Evolutionary conservation across 1,140 invertebrate genomes (phyloP), one percentile per base, ranked within the genome.

Genomic region (Aphaenogaster ashmeadi): DNA sequence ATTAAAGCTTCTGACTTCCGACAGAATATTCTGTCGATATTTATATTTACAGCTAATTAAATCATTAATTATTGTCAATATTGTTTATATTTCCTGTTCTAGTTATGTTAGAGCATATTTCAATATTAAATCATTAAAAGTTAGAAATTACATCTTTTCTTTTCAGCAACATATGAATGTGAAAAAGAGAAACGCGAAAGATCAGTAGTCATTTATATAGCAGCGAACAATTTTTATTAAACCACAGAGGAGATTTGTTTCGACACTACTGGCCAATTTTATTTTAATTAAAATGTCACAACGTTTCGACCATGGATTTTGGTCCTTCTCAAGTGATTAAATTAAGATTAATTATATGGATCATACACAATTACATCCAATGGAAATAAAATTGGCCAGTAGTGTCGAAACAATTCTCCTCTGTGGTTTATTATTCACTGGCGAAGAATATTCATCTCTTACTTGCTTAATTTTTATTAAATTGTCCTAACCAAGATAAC

Each of bases 71-170:
- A 21, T 56, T 27, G 27, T 27, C 50, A 72, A n/a, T 41, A 38
- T 72, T 72, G 33, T 54, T 72, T 54, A 5, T 72, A 54, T 36
- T 36, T 36, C 0, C 3, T 72, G 18, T 27, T 72, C 5, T 54
- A n/a, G 2, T 72, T 54, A 36, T 13, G 1, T 11, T 5, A 60
- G 21, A 58, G 2, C 27, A 64, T 38, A 3, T 36, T 54, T 54
- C 54, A 2, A 9, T 66, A 66, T n/a, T 4, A 38, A 8, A 66
- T 66, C 3, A 18, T 72, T 54, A 54, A 72, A 72, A 6, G 4
- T 72, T n/a, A 72, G 27, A 54, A 38, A 74, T 54, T n/a, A 21
- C 8, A 41, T 74, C 9, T 74, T n/a, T 33, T 74, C 47, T 54
- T 9, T 38, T 74, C n/a, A 74, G 2, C 50, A 13, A 18, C 3